phyloP scores from a whole-genome alignment of 2,888 invertebrate genomes.

The Scaptomyza tumidula region DNA sequence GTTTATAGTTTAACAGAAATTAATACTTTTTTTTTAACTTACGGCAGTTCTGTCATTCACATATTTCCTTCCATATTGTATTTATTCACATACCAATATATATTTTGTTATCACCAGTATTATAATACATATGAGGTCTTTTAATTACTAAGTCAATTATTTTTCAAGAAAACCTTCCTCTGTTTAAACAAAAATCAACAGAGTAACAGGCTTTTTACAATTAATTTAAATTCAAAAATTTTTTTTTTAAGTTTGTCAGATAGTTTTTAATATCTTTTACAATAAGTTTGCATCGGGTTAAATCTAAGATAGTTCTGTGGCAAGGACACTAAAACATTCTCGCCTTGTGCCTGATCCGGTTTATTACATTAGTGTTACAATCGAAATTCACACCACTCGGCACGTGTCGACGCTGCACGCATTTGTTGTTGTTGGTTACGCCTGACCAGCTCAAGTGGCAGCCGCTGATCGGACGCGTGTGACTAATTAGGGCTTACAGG shows the following conservation, averaged over 20 bases:
- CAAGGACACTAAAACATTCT: background rate
- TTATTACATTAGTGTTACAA: slow-evolving; percentile 16
- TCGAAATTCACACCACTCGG: slow-evolving; percentile 52
- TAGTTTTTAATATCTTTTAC: background rate
- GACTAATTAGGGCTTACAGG: slow-evolving; percentile 53
- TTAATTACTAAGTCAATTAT: background rate
- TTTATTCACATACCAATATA: background rate
- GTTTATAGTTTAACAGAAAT: background rate
- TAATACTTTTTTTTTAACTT: background rate
- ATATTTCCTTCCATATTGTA: background rate
- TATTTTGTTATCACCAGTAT: background rate
- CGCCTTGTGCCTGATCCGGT: background rate
- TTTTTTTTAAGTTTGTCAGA: background rate
- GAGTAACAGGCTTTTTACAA: background rate
- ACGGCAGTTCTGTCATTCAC: background rate
- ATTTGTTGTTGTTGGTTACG: slow-evolving; percentile 27
- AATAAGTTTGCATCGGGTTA: background rate
- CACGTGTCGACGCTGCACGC: slow-evolving; percentile 51
- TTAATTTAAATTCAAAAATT: background rate
- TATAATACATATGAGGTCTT: slow-evolving; percentile 1
- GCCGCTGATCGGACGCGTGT: slow-evolving; percentile 59
- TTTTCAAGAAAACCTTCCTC: background rate
- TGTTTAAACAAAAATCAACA: background rate
- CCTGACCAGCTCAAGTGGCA: slow-evolving; percentile 50
- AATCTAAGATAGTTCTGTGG: background rate